Percentiles rank a stretch among this genome's conserved stretches.
Conservation (phyloP, 1,140 invertebrate species). For the Pteromalus puparum region DNA sequence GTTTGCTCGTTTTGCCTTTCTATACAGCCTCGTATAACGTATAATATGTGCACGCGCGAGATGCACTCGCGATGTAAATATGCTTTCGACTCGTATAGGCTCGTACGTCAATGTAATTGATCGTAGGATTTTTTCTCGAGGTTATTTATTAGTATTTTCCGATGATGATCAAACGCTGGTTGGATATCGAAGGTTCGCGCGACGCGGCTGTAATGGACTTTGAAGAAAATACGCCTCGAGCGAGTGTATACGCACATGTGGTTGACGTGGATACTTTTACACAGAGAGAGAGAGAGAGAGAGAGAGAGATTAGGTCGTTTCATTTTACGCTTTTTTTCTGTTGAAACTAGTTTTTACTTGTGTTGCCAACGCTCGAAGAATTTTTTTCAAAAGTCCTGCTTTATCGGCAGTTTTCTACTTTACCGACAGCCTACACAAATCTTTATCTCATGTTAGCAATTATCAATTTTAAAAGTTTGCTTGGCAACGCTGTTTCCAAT, state of each 20-base stretch:
- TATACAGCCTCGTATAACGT: background rate
- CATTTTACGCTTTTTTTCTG: no score
- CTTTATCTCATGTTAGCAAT: no score
- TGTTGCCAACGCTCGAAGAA: no score
- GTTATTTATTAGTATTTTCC: conserved; percentile 43
- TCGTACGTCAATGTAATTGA: conserved; percentile 45
- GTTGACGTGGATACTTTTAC: background rate
- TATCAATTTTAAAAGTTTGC: no score
- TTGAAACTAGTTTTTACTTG: no score
- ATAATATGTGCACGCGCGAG: background rate
- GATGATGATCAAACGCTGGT: conserved; percentile 19
- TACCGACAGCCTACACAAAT: background rate
- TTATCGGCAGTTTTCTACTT: background rate
- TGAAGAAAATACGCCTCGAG: conserved; percentile 12
- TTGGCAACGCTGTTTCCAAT: no score
- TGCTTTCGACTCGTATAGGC: conserved; percentile 34
- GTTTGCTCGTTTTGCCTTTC: conserved; percentile 15
- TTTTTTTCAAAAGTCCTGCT: no score
- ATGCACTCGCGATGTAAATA: conserved; percentile 13
- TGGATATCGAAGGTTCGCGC: conserved; percentile 16
- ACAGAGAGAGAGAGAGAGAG: background rate
- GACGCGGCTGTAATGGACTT: conserved; percentile 22
- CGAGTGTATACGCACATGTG: background rate
- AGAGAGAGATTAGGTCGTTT: background rate
- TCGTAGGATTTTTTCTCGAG: conserved; percentile 15